Conservation (phyloP, 1,140 invertebrate genomes). For the Heliothis virescens region DNA sequence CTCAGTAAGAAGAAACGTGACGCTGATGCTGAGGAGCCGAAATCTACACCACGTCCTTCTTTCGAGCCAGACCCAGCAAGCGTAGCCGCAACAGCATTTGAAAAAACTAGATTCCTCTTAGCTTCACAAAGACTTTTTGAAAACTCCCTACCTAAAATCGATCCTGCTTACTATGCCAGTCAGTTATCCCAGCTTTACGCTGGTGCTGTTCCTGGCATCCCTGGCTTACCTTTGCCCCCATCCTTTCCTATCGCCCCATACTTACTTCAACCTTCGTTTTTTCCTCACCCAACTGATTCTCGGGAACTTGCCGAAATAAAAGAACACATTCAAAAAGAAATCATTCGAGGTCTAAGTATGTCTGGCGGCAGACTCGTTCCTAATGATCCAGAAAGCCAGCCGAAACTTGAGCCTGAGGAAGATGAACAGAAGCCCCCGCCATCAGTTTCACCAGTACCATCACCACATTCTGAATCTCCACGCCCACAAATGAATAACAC, state of each 20-base stretch:
- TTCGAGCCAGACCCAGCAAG: conserved; percentile 76
- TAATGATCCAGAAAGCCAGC: conserved; percentile 84
- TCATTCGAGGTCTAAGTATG: conserved; percentile 89
- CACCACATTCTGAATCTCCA: conserved; percentile 77
- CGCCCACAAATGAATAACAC: conserved; percentile 65
- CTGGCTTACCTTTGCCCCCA: conserved; percentile 85
- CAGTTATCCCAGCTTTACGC: conserved; percentile 87
- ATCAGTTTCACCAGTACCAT: conserved; percentile 69
- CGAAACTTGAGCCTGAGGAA: conserved; percentile 78
- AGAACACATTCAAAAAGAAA: conserved; percentile 89
- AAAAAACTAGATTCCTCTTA: conserved; percentile 86
- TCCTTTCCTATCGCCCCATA: conserved; percentile 87
- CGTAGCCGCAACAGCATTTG: conserved; percentile 70
- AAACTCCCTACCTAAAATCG: conserved; percentile 85
- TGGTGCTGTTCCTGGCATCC: conserved; percentile 80
- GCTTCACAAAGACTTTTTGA: conserved; percentile 88
- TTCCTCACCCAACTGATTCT: conserved; percentile 86
- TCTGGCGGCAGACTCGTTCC: conserved; percentile 89
- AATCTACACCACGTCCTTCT: conserved; percentile 69
- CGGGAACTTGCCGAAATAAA: conserved; percentile 88
- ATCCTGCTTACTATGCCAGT: conserved; percentile 86
- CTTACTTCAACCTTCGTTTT: conserved; percentile 87
- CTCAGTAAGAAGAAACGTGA: conserved; percentile 92
- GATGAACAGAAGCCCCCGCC: conserved; percentile 77
- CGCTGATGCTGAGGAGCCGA: conserved; percentile 80